phyloP scores from a whole-genome alignment of 2,888 invertebrate genomes.

The Temnothorax ravouxi region DNA sequence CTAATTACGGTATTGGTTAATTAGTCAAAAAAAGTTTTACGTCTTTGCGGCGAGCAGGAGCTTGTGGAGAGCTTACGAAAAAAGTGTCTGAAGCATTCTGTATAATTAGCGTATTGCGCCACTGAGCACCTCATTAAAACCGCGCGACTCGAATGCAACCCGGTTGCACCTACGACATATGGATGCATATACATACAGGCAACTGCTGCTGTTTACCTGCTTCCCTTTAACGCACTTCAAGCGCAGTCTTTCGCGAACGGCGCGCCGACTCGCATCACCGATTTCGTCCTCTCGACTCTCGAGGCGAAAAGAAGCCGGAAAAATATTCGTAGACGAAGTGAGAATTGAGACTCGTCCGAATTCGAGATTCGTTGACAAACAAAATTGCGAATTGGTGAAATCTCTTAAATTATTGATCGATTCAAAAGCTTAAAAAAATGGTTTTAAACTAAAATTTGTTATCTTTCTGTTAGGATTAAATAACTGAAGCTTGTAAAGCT shows the following conservation, averaged over 20 bases:
- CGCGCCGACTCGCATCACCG: constrained; percentile 28
- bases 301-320: background rate
- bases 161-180: background rate
- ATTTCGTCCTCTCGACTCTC: background rate
- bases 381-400: background rate
- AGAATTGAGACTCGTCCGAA: background rate
- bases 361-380: background rate
- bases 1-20: constrained; percentile 6
- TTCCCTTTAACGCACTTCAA: constrained; percentile 59
- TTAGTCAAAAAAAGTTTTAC: constrained; percentile 11
- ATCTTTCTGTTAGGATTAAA: background rate
- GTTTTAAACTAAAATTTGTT: background rate
- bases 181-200: constrained; percentile 40
- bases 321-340: background rate
- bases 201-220: constrained; percentile 38
- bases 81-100: constrained; percentile 41
- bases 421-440: background rate
- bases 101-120: constrained; percentile 80
- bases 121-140: constrained; percentile 81
- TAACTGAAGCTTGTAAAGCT: background rate
- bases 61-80: background rate
- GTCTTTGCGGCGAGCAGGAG: background rate
- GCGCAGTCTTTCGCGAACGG: constrained; percentile 58
- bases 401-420: background rate
- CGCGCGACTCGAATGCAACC: constrained; percentile 26